phyloP scores from a whole-genome alignment of 1,140 invertebrate genomes.

The Mizuhopecten yessoensis region DNA sequence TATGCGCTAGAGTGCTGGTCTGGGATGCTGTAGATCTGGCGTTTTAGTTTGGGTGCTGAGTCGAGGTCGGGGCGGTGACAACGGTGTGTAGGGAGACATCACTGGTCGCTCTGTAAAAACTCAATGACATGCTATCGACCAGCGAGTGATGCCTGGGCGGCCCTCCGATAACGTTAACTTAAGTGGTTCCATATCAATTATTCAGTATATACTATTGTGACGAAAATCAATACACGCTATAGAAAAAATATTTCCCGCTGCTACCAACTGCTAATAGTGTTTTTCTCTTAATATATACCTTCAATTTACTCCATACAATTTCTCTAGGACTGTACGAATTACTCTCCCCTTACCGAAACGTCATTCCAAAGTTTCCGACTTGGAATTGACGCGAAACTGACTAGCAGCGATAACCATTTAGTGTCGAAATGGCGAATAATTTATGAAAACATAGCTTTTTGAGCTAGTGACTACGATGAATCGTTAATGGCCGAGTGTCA shows the following conservation, averaged over 20 bases:
- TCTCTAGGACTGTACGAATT: not conserved
- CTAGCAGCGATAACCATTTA: constrained; percentile 44
- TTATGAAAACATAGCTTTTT: constrained; percentile 40
- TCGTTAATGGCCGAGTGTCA: constrained; percentile 48
- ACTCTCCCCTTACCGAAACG: not conserved
- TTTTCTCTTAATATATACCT: constrained; percentile 9
- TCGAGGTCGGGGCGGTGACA: constrained; percentile 40
- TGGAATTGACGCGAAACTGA: constrained; percentile 49
- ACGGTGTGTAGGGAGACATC: constrained; percentile 43
- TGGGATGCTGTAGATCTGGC: not conserved
- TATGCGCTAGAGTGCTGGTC: not conserved
- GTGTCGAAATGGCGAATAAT: constrained; percentile 38
- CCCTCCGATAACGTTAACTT: constrained; percentile 48
- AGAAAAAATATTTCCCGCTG: constrained; percentile 24
- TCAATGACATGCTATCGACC: constrained; percentile 45
- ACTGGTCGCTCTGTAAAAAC: constrained; percentile 47
- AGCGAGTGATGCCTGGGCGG: not conserved
- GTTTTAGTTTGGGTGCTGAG: constrained; percentile 36
- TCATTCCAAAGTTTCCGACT: not conserved
- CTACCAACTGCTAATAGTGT: constrained; percentile 42
- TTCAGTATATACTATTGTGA: constrained; percentile 56
- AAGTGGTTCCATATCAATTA: constrained; percentile 60
- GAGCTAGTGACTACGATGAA: constrained; percentile 25
- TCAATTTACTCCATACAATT: constrained; percentile 30
- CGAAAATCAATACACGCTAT: constrained; percentile 46